Percentiles rank a stretch among this genome's conserved stretches.
phyloP scores from a whole-genome alignment of 2,888 invertebrate species.

The Eulithis testata region DNA sequence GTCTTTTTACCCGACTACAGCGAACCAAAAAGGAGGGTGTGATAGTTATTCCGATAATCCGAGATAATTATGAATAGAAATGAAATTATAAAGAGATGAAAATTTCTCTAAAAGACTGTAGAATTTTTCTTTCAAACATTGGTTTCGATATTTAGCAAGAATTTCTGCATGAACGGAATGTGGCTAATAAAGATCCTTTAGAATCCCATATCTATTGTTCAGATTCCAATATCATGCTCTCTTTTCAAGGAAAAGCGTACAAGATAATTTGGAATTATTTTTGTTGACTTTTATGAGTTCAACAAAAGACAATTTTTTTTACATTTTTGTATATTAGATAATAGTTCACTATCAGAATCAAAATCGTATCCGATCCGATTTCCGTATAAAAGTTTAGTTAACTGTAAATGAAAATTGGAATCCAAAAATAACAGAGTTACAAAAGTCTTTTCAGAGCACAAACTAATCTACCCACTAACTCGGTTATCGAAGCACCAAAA shows the following conservation, averaged over 20 bases:
- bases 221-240: conserved; percentile 40
- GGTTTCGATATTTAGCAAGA: conserved; percentile 35
- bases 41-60: not conserved
- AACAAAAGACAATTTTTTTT: conserved; percentile 12
- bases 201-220: conserved; percentile 43
- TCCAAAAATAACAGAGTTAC: conserved; percentile 7
- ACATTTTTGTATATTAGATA: not conserved
- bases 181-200: conserved; percentile 40
- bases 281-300: conserved; percentile 16
- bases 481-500: conserved; percentile 39
- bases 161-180: conserved; percentile 38
- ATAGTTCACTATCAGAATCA: not conserved
- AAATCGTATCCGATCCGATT: not conserved
- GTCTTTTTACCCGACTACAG: no score
- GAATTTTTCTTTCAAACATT: conserved; percentile 19
- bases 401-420: conserved; percentile 8
- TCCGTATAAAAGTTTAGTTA: not conserved
- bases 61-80: conserved; percentile 6
- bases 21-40: no score
- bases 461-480: conserved; percentile 36
- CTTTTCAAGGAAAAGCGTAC: conserved; percentile 26
- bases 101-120: conserved; percentile 7
- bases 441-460: conserved; percentile 12
- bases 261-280: conserved; percentile 31
- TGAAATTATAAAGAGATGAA: conserved; percentile 5